These are phyloP conservation scores for Mycteria americana DNA, from an alignment of 2,797 vertebrate species.

Conservation along the genomic window DNA sequence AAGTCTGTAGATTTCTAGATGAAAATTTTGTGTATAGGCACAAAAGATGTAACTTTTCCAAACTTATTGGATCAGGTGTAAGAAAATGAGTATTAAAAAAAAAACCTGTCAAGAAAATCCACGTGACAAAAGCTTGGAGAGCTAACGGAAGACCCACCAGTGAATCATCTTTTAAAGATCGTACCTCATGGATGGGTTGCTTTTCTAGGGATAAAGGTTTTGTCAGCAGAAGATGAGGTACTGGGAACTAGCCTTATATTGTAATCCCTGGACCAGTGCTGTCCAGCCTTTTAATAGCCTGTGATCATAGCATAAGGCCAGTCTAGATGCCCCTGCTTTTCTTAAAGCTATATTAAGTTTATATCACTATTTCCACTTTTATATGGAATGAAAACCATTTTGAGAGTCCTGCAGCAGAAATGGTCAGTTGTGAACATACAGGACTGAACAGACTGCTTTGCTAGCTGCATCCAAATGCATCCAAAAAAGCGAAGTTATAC, in stretches of 20 bases:
- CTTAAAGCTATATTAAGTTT: background rate
- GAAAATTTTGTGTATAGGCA: background rate
- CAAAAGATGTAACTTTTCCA: background rate
- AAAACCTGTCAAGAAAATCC: background rate
- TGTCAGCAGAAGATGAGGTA: background rate
- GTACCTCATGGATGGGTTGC: background rate
- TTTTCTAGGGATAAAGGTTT: background rate
- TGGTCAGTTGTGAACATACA: background rate
- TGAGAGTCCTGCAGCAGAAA: background rate
- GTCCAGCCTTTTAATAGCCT: background rate
- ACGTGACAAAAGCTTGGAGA: background rate
- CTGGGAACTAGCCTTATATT: background rate
- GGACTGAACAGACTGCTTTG: background rate
- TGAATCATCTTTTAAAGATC: background rate
- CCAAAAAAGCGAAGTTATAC: constrained; percentile 1
- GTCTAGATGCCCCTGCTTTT: background rate
- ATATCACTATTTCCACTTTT: background rate
- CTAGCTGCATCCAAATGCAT: background rate
- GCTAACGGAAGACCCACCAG: background rate
- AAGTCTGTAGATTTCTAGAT: background rate
- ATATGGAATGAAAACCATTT: background rate
- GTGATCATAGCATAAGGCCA: background rate
- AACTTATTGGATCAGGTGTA: background rate
- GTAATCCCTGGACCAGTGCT: background rate
- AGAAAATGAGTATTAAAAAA: background rate